Evolutionary conservation across 2,797 vertebrate species (phyloP), one percentile per base, ranked within the genome.

Genomic region (Lepidocolaptes lacrymiger): DNA sequence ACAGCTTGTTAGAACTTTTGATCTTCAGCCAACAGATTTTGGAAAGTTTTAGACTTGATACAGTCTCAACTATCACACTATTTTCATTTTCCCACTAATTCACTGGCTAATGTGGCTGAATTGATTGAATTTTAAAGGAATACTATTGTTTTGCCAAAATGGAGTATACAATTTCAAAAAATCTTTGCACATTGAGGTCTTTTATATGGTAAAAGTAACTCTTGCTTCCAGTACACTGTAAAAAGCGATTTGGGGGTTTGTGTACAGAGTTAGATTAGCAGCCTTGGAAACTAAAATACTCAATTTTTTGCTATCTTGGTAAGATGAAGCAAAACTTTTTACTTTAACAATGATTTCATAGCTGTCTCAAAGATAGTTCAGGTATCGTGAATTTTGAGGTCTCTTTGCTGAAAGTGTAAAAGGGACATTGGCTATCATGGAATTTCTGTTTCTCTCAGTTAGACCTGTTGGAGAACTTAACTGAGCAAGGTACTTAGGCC

Each of bases 1-100:
- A 34, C 34, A 91, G n/a, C 30, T 72, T 74, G 54, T 62, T 62
- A 95, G 54, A 78, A 92, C 69, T 93, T 76, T 93, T 92, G 77
- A 24, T 94, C 93, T 97, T 88, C 52, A 85, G 37, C 64, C 92
- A 95, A 74, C 23, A 28, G 1, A 59, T 41, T 89, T 78, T 71
- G 37, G 66, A 74, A 67, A 58, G 27, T 43, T 85, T 92, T 76
- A 91, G 37, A 41, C 27, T 62, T 36, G 8, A 43, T 80, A 46
- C 46, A 15, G 71, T 74, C 22, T 85, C 32, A 89, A 12, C 15
- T 72, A 20, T 30, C 12, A 75, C 3, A 16, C 3, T 19, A 19
- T 75, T 92, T 91, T 62, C 4, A 39, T 91, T 64, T 16, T 3
- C 8, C 5, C 22, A 22, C 14, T 23, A 21, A 16, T n/a, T 78